Evolutionary conservation across 2,888 invertebrate species (phyloP).

Genomic region (Mesoligia furuncula): DNA sequence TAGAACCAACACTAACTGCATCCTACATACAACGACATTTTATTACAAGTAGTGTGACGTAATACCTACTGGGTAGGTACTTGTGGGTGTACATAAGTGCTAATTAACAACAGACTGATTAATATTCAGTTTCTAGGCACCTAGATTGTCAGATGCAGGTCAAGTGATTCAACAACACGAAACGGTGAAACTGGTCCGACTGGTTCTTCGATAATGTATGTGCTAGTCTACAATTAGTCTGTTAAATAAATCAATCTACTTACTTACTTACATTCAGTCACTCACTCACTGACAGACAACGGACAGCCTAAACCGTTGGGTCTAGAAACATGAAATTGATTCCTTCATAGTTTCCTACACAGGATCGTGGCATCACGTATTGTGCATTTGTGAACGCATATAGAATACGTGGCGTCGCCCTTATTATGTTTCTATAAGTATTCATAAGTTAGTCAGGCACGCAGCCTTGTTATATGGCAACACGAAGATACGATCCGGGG

Average conservation of each 20-base stretch:
- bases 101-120: constrained; percentile 37
- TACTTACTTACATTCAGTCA: too few relatives aligned
- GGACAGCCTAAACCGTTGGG: too few relatives aligned
- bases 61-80: neutral
- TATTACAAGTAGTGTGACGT: constrained; percentile 2
- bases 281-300: too few relatives aligned
- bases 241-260: neutral
- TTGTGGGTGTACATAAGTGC: constrained; percentile 8
- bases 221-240: neutral
- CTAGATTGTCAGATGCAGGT: constrained; percentile 32
- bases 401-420: too few relatives aligned
- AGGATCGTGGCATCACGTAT: too few relatives aligned
- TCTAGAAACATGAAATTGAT: too few relatives aligned
- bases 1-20: neutral
- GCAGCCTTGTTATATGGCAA: too few relatives aligned
- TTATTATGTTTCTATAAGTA: too few relatives aligned
- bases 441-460: too few relatives aligned
- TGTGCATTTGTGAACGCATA: too few relatives aligned
- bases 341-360: too few relatives aligned
- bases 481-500: too few relatives aligned
- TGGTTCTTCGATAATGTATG: constrained; percentile 11
- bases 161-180: constrained; percentile 29
- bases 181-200: constrained; percentile 36
- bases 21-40: neutral
- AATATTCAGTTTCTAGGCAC: constrained; percentile 34